Evolutionary conservation across 2,113 vertebrate species (phyloP), one percentile per base, ranked within the genome.

Genomic region (Callionymus lyra): DNA sequence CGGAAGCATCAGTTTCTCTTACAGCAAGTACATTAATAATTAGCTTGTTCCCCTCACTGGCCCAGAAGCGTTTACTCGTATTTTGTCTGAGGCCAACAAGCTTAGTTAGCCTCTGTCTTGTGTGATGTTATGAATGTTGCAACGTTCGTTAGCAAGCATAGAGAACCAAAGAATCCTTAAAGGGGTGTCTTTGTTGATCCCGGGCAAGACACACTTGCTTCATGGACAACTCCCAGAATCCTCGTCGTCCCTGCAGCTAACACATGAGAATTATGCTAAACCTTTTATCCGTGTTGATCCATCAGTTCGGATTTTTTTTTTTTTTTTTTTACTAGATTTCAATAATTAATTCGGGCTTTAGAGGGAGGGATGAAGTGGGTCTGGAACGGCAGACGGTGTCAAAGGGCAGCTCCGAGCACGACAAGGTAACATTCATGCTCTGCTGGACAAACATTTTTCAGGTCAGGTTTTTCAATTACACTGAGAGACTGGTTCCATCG

Each of bases 391-490:
- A 63, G 73, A 70, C 64, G 60, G 68, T 66, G 75, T 78, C 77
- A 65, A 65, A 57, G 63, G 65, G 62, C 79, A 85, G 85, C 55
- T 70, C 60, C 65, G 66, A 70, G 68, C 59, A 48, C 36, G 47
- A 73, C 56, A 79, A 85, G 81, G 83, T 86, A 86, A 82, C 84
- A 84, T 86, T 87, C 85, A 87, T 85, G 84, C 85, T 85, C 83
- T 38, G 62, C 68, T 85, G 83, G 82, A 80, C 82, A 85, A 85
- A 87, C 84, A 87, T 84, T 85, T 86, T 83, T 84, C 84, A 84
- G 85, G 84, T 87, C 84, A 85, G 80, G 85, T 84, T 86, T 82
- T 87, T 87, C 85, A 87, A 87, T 87, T 87, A 87, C 83, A 79
- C 76, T 82, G 81, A 85, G 81, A 85, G 79, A 66, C 77, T 79